A percentile compares a stretch with the other conserved stretches of the same genome.
Conservation (phyloP, 2,888 invertebrate genomes). For the Lycia hirtaria region DNA sequence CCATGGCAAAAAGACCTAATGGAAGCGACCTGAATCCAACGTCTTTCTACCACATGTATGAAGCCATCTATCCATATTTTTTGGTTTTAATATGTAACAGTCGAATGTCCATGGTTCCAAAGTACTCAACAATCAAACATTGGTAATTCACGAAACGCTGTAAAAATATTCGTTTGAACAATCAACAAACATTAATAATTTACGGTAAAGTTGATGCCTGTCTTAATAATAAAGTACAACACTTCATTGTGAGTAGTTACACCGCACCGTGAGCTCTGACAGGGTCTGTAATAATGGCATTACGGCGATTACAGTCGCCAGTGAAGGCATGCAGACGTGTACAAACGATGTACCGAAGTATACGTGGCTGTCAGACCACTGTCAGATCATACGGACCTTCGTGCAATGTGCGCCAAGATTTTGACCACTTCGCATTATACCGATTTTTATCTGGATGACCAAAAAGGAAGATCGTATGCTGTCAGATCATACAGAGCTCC, state of each 20-base stretch:
- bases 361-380: conserved; percentile 54
- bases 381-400: conserved; percentile 39
- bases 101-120: no score
- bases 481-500: no score
- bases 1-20: no score
- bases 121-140: no score
- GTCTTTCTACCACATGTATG: no score
- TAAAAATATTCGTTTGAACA: no score
- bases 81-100: no score
- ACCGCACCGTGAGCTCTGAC: not conserved
- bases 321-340: conserved; percentile 53
- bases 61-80: no score
- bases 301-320: conserved; percentile 45
- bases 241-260: conserved; percentile 8
- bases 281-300: conserved; percentile 41
- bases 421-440: not conserved
- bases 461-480: no score
- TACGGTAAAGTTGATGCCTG: not conserved
- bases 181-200: not conserved
- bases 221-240: conserved; percentile 4
- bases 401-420: conserved; percentile 9
- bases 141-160: no score
- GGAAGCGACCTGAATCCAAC: no score
- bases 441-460: not conserved
- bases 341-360: conserved; percentile 61